These are phyloP conservation scores for Esox niger DNA, from an alignment of 2,113 vertebrate genomes.

Conservation along the genomic window DNA sequence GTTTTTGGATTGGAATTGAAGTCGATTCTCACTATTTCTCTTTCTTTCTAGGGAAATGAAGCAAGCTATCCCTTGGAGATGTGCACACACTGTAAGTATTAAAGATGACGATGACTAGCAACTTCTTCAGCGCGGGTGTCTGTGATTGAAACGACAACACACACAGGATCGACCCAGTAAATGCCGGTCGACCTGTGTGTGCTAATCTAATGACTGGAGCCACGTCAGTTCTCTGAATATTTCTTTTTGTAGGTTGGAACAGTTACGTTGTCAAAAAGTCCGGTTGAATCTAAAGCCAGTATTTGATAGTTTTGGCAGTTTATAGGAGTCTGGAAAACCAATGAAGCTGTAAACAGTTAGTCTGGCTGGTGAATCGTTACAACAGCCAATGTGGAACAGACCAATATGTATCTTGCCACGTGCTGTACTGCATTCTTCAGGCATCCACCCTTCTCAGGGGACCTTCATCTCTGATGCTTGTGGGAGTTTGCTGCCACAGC, in stretches of 20 bases:
- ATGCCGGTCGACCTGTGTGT: no score
- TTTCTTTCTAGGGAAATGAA: conserved; percentile 87
- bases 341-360: neutral
- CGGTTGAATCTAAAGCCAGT: neutral
- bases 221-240: no score
- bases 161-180: no score
- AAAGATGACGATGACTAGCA: no score
- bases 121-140: no score
- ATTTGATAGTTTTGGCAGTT: neutral
- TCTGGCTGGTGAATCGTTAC: neutral
- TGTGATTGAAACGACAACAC: no score
- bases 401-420: conserved; percentile 14
- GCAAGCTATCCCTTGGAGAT: conserved; percentile 96
- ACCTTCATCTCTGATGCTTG: conserved; percentile 4
- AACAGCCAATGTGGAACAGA: neutral
- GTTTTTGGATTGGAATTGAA: neutral
- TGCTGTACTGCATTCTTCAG: conserved; percentile 13
- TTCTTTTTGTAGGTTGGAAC: no score
- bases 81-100: conserved; percentile 96
- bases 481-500: conserved; percentile 9
- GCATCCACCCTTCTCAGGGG: neutral
- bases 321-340: neutral
- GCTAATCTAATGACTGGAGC: no score
- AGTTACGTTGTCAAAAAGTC: neutral
- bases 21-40: conserved; percentile 13